Conservation (phyloP, 2,888 invertebrate genomes). For the Cephonodes hylas region DNA sequence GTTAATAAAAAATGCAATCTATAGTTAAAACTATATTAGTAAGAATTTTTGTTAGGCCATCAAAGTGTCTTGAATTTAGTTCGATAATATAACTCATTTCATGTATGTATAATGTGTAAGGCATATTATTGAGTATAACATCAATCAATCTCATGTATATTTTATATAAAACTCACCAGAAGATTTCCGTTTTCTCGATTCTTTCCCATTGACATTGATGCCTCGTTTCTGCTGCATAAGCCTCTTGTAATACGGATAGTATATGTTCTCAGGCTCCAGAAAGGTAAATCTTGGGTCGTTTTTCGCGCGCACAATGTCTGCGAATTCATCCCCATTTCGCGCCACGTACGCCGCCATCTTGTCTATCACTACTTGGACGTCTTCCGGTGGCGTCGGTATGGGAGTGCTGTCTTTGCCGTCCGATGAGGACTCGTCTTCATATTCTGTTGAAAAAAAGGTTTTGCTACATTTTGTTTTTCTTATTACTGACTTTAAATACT, state of each 20-base stretch:
- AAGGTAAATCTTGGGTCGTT: slow-evolving; percentile 94
- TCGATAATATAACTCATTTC: slow-evolving; percentile 3
- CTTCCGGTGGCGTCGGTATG: slow-evolving; percentile 87
- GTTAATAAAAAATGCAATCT: slow-evolving; percentile 11
- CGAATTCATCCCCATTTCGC: slow-evolving; percentile 96
- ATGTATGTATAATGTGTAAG: no score
- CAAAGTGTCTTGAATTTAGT: no score
- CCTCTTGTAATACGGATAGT: slow-evolving; percentile 89
- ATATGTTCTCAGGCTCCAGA: slow-evolving; percentile 87
- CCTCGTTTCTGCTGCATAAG: slow-evolving; percentile 60
- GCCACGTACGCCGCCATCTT: slow-evolving; percentile 98
- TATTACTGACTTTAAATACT: no score
- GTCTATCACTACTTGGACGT: slow-evolving; percentile 93
- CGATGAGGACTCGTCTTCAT: slow-evolving; percentile 57
- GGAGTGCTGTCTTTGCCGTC: slow-evolving; percentile 56
- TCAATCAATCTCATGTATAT: background rate
- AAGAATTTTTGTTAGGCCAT: no score
- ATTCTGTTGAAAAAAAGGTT: slow-evolving; percentile 53
- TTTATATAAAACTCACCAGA: background rate
- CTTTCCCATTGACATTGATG: slow-evolving; percentile 43
- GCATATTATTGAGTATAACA: no score
- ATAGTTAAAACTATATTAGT: no score
- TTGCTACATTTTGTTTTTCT: no score
- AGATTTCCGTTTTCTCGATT: slow-evolving; percentile 28
- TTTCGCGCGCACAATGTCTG: slow-evolving; percentile 90